These are phyloP conservation scores for Tholera decimalis DNA, from an alignment of 2,888 invertebrate species.

Conservation along the genomic window DNA sequence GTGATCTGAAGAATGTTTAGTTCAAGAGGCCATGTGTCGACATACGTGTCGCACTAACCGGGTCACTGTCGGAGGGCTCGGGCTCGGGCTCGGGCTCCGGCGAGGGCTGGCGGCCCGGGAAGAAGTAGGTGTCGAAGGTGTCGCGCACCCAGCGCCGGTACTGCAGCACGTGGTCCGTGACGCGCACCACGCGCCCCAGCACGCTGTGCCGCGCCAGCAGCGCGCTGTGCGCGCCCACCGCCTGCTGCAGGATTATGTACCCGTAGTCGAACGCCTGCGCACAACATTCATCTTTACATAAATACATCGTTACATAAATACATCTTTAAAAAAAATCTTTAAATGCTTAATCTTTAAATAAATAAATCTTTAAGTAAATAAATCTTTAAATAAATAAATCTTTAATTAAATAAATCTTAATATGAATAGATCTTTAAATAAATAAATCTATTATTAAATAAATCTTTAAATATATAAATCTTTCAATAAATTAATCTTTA, in stretches of 20 bases:
- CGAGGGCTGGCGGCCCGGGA: conserved; percentile 75
- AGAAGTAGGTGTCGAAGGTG: conserved; percentile 87
- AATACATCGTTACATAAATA: background rate
- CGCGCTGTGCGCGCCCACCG: conserved; percentile 90
- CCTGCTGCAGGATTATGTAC: conserved; percentile 95
- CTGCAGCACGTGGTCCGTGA: conserved; percentile 97
- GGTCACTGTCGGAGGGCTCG: conserved; percentile 70
- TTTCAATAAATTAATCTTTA: too few relatives aligned
- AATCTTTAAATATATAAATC: too few relatives aligned
- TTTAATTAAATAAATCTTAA: too few relatives aligned
- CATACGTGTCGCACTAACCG: conserved; percentile 61
- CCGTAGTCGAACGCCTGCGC: conserved; percentile 98
- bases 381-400: too few relatives aligned
- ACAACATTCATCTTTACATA: background rate
- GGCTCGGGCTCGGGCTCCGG: conserved; percentile 35
- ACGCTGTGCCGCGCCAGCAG: conserved; percentile 90
- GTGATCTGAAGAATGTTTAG: too few relatives aligned
- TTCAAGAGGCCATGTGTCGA: background rate
- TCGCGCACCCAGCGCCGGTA: conserved; percentile 90
- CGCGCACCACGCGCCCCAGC: conserved; percentile 97
- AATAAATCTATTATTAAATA: too few relatives aligned
- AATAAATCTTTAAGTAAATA: too few relatives aligned
- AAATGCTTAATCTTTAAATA: too few relatives aligned
- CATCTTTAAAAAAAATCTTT: too few relatives aligned
- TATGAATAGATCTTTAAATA: too few relatives aligned